These are phyloP conservation scores for Meteorus colon DNA, from an alignment of 2,888 invertebrate genomes.

Conservation along the genomic window DNA sequence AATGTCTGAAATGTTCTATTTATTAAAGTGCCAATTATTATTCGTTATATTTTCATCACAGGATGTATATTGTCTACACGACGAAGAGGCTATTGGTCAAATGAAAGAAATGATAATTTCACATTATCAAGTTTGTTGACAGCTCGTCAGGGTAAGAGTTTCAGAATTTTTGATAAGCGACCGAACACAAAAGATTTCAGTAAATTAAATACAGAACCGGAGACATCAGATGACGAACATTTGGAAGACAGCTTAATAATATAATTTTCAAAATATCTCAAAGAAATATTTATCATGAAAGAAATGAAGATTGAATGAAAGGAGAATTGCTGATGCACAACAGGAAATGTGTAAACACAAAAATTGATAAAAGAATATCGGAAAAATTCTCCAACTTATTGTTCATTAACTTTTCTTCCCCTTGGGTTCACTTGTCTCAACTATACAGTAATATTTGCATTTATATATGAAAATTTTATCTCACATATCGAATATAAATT, in stretches of 20 bases:
- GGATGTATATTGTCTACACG: constrained; percentile 67
- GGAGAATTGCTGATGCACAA: neutral
- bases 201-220: constrained; percentile 70
- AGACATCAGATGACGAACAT: constrained; percentile 70
- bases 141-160: constrained; percentile 74
- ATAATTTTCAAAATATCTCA: constrained; percentile 36
- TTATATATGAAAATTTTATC: constrained; percentile 3
- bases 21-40: constrained; percentile 16
- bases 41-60: constrained; percentile 50
- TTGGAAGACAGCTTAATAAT: constrained; percentile 62
- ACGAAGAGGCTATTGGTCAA: constrained; percentile 65
- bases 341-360: neutral
- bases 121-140: constrained; percentile 80
- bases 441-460: neutral
- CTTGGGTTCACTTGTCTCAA: neutral
- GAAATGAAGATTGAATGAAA: neutral
- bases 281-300: neutral
- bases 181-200: constrained; percentile 70
- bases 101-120: constrained; percentile 73
- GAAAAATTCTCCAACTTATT: neutral
- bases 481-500: constrained; percentile 12
- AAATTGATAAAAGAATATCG: neutral
- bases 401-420: neutral
- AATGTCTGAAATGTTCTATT: neutral
- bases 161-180: constrained; percentile 71